Conservation (phyloP, 2,888 invertebrate genomes). For the Sphaerophoria rueppellii region DNA sequence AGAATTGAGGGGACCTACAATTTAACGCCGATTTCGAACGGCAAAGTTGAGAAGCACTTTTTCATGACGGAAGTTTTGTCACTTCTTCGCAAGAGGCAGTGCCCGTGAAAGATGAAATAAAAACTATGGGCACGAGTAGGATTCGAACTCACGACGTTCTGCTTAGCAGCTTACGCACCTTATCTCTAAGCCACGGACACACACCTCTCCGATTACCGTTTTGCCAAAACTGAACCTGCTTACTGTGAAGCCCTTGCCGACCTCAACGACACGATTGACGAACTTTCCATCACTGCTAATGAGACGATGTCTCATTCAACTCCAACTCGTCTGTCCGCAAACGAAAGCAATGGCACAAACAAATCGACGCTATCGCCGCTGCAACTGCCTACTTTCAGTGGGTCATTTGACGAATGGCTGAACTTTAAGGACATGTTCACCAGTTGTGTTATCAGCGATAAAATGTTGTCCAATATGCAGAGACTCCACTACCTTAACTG, state of each 20-base stretch:
- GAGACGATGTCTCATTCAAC: constrained; percentile 18
- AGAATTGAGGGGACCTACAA: too few species aligned
- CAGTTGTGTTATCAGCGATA: constrained; percentile 47
- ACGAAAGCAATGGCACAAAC: background rate
- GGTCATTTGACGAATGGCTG: constrained; percentile 50
- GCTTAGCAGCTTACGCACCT: too few species aligned
- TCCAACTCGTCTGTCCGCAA: constrained; percentile 6
- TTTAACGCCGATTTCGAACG: too few species aligned
- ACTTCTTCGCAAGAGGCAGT: too few species aligned
- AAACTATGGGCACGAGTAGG: too few species aligned
- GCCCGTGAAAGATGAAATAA: too few species aligned
- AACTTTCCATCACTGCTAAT: constrained; percentile 2
- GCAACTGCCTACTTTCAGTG: too few species aligned
- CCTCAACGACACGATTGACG: constrained; percentile 17
- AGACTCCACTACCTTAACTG: constrained; percentile 56
- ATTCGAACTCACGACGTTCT: too few species aligned
- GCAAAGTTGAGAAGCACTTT: too few species aligned
- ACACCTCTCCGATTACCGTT: constrained; percentile 1
- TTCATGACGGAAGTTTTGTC: too few species aligned
- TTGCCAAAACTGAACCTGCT: constrained; percentile 25
- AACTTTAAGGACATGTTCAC: background rate
- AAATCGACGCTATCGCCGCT: too few species aligned
- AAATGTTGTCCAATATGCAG: constrained; percentile 23
- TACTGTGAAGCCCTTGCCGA: constrained; percentile 39
- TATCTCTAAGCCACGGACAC: too few species aligned